Conservation (phyloP, 2,113 vertebrate species). For the Pseudonaja textilis region DNA sequence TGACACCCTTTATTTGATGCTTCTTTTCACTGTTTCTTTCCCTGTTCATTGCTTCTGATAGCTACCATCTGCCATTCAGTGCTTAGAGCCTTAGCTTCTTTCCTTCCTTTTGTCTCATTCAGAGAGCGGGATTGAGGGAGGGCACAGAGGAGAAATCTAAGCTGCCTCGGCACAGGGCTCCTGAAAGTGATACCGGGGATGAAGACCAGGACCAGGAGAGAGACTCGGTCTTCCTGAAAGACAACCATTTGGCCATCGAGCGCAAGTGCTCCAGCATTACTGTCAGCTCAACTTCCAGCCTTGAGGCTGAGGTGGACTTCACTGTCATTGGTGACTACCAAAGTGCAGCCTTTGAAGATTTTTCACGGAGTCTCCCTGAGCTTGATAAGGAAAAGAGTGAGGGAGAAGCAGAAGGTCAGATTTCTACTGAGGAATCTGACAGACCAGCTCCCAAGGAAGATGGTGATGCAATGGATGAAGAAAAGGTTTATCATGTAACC, state of each 20-base stretch:
- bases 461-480: constrained; percentile 63
- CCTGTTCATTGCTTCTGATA: constrained; percentile 9
- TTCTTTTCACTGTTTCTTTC: constrained; percentile 16
- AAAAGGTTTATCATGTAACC: constrained; percentile 62
- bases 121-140: constrained; percentile 79
- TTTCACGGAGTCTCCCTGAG: constrained; percentile 82
- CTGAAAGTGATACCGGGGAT: constrained; percentile 73
- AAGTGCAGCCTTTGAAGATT: constrained; percentile 80
- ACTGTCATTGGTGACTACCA: constrained; percentile 88
- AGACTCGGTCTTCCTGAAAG: constrained; percentile 82
- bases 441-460: constrained; percentile 60
- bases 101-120: constrained; percentile 66
- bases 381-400: constrained; percentile 83
- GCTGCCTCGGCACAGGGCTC: constrained; percentile 70
- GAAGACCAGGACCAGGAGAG: constrained; percentile 90
- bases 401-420: constrained; percentile 62
- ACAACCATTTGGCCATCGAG: constrained; percentile 89
- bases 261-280: constrained; percentile 97
- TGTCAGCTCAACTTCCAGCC: constrained; percentile 92
- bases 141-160: constrained; percentile 74
- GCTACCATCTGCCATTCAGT: accelerated
- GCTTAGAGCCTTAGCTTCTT: constrained; percentile 53
- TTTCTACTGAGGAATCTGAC: constrained; percentile 65
- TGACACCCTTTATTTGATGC: constrained; percentile 56
- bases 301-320: constrained; percentile 95